phyloP scores from a whole-genome alignment of 2,113 vertebrate genomes.

The Microcebus lehilahytsara region DNA sequence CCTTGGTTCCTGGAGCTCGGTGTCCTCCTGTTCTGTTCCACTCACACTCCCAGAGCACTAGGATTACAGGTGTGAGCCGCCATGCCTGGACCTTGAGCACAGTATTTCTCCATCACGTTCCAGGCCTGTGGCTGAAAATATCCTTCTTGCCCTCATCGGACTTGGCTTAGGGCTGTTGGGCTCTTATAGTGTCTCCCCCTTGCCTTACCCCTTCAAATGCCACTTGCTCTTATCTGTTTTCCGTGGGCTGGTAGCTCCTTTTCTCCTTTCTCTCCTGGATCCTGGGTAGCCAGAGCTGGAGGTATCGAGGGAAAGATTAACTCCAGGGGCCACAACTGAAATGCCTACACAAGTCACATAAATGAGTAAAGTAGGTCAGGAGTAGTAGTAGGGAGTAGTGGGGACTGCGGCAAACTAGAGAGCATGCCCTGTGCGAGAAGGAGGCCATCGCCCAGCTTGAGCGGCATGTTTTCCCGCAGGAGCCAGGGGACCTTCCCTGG shows the following conservation, averaged over 20 bases:
- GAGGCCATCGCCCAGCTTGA: neutral
- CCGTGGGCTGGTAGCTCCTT: too few species aligned
- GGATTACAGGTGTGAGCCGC: too few species aligned
- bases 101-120: neutral
- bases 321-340: neutral
- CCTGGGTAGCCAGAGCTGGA: neutral
- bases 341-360: neutral
- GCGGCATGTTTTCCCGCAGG: neutral
- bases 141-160: neutral
- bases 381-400: neutral
- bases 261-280: neutral
- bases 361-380: neutral
- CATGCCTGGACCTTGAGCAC: too few species aligned
- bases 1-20: neutral
- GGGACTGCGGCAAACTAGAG: neutral
- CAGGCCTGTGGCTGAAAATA: neutral
- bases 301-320: neutral
- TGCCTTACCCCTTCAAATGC: neutral
- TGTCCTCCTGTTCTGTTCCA: neutral
- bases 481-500: neutral
- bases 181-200: neutral
- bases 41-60: too few species aligned
- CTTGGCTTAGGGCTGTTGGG: too few species aligned
- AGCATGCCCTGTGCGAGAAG: rapidly evolving
- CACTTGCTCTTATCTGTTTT: neutral